A percentile compares a stretch with the other conserved stretches of the same genome.
phyloP scores from a whole-genome alignment of 2,113 vertebrate genomes.

The Aldabrachelys gigantea region DNA sequence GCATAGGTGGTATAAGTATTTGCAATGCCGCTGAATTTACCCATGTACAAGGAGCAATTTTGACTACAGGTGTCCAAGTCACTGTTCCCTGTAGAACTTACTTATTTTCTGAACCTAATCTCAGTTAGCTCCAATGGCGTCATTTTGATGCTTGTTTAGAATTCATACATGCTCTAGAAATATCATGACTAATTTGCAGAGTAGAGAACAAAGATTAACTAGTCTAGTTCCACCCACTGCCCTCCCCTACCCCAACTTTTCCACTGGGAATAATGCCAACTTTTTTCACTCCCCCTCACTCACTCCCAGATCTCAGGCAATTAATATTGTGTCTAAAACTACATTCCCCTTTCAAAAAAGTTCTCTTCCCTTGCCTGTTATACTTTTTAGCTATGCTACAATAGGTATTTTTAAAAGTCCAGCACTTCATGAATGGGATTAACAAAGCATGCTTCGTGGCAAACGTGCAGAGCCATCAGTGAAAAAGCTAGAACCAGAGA shows the following conservation, averaged over 20 bases:
- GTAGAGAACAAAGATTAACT: constrained; percentile 28
- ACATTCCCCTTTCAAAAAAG: not conserved
- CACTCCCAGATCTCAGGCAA: constrained; percentile 43
- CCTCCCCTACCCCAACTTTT: not conserved
- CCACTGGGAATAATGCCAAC: constrained; percentile 44
- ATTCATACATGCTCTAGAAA: not conserved
- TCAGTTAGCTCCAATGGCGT: not conserved
- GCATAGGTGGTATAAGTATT: not conserved
- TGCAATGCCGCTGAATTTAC: not conserved
- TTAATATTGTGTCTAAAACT: constrained; percentile 28
- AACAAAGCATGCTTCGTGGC: constrained; percentile 28
- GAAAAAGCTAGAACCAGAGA: constrained; percentile 39
- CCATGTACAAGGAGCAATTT: fast-evolving
- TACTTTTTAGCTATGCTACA: not conserved
- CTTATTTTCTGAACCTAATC: not conserved
- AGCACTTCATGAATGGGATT: not conserved
- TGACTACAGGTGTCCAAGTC: not conserved
- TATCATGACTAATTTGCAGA: not conserved
- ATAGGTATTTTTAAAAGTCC: not conserved
- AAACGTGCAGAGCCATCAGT: not conserved
- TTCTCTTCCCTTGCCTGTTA: not conserved
- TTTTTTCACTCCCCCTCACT: constrained; percentile 12
- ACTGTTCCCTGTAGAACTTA: not conserved
- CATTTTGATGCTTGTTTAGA: not conserved
- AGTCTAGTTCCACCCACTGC: not conserved